These are phyloP conservation scores for Gymnosoma rotundatum DNA, from an alignment of 2,888 invertebrate genomes.

Conservation along the genomic window DNA sequence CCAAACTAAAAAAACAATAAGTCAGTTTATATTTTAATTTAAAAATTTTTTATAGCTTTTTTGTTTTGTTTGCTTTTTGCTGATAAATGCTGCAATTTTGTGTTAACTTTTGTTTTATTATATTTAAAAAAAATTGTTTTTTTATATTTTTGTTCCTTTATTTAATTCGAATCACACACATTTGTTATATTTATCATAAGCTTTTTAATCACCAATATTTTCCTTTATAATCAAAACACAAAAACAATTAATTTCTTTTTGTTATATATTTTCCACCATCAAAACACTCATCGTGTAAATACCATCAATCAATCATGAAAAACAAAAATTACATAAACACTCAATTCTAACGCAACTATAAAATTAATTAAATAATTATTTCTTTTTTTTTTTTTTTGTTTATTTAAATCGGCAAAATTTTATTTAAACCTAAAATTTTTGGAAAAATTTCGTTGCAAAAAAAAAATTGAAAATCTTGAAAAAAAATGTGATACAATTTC, in stretches of 20 bases:
- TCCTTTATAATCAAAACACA: constrained; percentile 27
- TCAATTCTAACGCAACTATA: constrained; percentile 9
- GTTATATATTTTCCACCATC: constrained; percentile 72
- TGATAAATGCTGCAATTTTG: too few relatives aligned
- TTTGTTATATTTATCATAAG: constrained; percentile 38
- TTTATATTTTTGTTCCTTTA: neutral
- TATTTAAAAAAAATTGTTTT: neutral
- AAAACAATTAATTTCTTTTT: constrained; percentile 50
- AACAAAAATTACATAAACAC: constrained; percentile 23
- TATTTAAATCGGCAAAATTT: constrained; percentile 21
- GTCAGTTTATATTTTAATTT: too few relatives aligned
- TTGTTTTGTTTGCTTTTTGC: too few relatives aligned
- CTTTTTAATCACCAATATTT: constrained; percentile 48
- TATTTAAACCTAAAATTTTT: constrained; percentile 37
- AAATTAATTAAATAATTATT: neutral
- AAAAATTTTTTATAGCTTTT: too few relatives aligned
- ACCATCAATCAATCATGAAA: constrained; percentile 72
- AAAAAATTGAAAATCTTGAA: constrained; percentile 51
- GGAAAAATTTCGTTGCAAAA: constrained; percentile 58
- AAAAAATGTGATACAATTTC: constrained; percentile 80
- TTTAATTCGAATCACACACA: constrained; percentile 52
- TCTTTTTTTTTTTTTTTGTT: too few relatives aligned
- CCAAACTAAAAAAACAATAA: too few relatives aligned
- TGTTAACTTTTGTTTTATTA: too few relatives aligned
- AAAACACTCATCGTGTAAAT: constrained; percentile 71